A percentile compares a stretch with the other conserved stretches of the same genome.
phyloP scores from a whole-genome alignment of 1,140 invertebrate species.

The Macrobrachium rosenbergii region DNA sequence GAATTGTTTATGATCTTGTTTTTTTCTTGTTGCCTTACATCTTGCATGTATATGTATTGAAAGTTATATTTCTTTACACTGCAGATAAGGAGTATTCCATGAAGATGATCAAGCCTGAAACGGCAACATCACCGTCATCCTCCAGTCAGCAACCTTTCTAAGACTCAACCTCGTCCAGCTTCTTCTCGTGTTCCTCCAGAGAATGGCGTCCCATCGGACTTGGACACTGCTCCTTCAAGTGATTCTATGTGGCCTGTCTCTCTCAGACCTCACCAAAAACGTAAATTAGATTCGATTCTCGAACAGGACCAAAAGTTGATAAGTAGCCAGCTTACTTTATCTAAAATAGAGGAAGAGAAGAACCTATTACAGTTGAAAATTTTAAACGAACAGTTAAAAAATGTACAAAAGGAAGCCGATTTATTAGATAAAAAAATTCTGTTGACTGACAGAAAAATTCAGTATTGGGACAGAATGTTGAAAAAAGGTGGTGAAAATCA shows the following conservation, averaged over 20 bases:
- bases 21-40: no score
- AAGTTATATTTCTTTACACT: no score
- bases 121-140: no score
- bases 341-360: conserved; percentile 12
- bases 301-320: conserved; percentile 3
- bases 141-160: no score
- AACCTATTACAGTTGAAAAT: background rate
- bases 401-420: conserved; percentile 11
- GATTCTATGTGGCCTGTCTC: background rate
- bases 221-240: background rate
- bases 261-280: background rate
- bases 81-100: no score
- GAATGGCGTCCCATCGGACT: background rate
- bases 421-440: background rate
- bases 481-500: conserved; percentile 2
- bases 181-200: background rate
- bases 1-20: no score
- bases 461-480: conserved; percentile 13
- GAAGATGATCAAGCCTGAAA: no score
- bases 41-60: no score
- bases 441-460: conserved; percentile 2
- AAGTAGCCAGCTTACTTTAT: background rate
- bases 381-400: conserved; percentile 2
- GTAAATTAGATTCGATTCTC: background rate
- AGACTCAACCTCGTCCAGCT: background rate